Evolutionary conservation across 2,113 vertebrate genomes (phyloP).

Genomic region (Otis tarda): DNA sequence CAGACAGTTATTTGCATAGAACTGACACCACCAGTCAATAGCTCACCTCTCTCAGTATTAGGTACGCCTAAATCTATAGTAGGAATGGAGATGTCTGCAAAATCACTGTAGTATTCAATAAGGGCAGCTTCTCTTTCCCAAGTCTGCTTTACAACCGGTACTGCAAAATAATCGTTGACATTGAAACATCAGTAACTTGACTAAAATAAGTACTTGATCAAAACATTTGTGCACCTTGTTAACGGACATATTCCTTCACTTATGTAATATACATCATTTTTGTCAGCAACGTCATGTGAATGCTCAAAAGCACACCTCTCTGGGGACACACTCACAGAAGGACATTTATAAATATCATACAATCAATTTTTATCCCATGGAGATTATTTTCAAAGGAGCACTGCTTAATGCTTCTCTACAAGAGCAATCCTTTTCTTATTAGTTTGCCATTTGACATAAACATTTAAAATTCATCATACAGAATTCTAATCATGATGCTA

Average conservation of each 20-base stretch:
- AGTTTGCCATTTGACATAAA: not conserved
- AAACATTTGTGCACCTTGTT: not conserved
- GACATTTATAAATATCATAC: too few species aligned
- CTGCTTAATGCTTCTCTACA: too few species aligned
- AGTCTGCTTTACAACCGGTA: constrained; percentile 95
- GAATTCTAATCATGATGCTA: not conserved
- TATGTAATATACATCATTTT: too few species aligned
- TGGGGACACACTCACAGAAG: too few species aligned
- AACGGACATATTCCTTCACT: not conserved
- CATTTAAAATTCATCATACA: not conserved
- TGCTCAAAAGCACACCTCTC: too few species aligned
- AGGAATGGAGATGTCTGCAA: constrained; percentile 86
- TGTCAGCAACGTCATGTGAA: too few species aligned
- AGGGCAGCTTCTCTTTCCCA: constrained; percentile 87
- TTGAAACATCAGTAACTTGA: not conserved
- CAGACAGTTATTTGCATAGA: not conserved
- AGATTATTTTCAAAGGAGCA: too few species aligned
- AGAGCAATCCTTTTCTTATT: too few species aligned
- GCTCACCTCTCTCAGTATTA: constrained; percentile 94
- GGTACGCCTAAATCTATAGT: constrained; percentile 90
- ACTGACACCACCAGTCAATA: not conserved
- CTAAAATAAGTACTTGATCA: not conserved
- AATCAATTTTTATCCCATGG: too few species aligned
- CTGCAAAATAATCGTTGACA: constrained; percentile 67
- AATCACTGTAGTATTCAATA: constrained; percentile 94